phyloP scores from a whole-genome alignment of 2,797 vertebrate species.

The Taeniopygia guttata region DNA sequence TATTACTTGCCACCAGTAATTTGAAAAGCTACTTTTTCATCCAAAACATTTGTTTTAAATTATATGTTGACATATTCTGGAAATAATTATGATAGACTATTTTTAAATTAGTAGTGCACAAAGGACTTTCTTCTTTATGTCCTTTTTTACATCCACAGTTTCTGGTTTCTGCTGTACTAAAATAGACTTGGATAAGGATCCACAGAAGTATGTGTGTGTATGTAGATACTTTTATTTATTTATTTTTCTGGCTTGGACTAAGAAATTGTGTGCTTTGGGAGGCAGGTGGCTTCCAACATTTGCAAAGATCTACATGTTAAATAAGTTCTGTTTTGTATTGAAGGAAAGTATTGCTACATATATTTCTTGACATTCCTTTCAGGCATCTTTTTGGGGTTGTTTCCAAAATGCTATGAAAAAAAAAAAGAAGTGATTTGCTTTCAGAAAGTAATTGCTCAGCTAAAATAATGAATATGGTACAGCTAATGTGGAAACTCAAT shows the following conservation, averaged over 20 bases:
- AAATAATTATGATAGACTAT: conserved; percentile 44
- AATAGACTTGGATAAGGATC: conserved; percentile 18
- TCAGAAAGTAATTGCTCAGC: conserved; percentile 46
- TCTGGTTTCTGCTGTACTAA: conserved; percentile 4
- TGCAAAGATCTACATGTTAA: conserved; percentile 24
- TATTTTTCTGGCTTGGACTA: conserved; percentile 14
- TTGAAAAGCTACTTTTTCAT: background rate
- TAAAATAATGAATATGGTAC: conserved; percentile 53
- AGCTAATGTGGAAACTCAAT: conserved; percentile 50
- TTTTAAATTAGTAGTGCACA: conserved; percentile 38
- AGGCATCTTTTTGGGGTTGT: background rate
- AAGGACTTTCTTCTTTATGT: conserved; percentile 26
- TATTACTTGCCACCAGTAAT: conserved; percentile 47
- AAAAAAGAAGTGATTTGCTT: conserved; percentile 31
- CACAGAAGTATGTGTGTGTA: background rate
- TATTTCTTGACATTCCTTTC: conserved; percentile 48
- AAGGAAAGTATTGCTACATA: conserved; percentile 37
- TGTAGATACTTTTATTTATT: background rate
- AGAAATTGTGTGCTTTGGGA: background rate
- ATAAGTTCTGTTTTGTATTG: conserved; percentile 20
- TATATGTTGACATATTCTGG: conserved; percentile 44
- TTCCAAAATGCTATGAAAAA: conserved; percentile 20
- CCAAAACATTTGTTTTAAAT: conserved; percentile 55
- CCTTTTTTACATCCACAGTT: background rate
- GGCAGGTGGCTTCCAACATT: conserved; percentile 46